Evolutionary conservation across 2,113 vertebrate genomes (phyloP), one percentile per base, ranked within the genome.

Genomic region (Lamprologus callipterus): DNA sequence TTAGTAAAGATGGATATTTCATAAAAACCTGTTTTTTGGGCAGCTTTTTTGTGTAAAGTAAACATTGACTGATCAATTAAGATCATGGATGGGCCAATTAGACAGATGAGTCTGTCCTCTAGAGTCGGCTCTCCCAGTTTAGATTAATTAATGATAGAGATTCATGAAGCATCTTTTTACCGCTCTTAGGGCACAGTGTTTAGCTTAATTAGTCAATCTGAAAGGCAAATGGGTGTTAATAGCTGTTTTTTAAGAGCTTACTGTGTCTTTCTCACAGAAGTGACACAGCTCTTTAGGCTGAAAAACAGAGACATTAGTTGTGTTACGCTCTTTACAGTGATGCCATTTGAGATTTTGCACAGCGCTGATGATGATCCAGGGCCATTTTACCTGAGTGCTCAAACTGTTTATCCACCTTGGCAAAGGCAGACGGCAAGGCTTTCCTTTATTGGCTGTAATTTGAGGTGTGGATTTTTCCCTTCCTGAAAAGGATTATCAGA

Each of bases 221-320:
- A 94, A 93, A 92, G 85, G 88, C 88, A 93, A 90, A 93, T 93
- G 40, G 12, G 51, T 65, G 21, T 91, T 91, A 93, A 89, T 70
- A 84, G 89, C 80, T 91, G 86, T 90, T 92, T 91, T 89, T 86
- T 70, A 81, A 84, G 57, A 73, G 78, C 80, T 86, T 35, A 13
- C 65, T 79, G 82, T 81, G 54, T 82, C 58, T 87, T 84, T 45
- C 58, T 68, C 80, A 58, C 49, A 78, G 54, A 87, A 87, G 51
- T 82, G 81, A 82, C 85, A 33, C 47, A 51, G 51, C 78, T 86
- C 63, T 68, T 90, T 53, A 85, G 85, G 40, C 81, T 60, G 81
- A 82, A 81, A 91, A 92, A 82, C 82, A 88, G 81, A 85, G 80
- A 78, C 49, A 88, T 94, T 91, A 91, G 84, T 91, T 73, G 84